Conservation (phyloP, 2,113 vertebrate species). For the Lasiurus borealis region DNA sequence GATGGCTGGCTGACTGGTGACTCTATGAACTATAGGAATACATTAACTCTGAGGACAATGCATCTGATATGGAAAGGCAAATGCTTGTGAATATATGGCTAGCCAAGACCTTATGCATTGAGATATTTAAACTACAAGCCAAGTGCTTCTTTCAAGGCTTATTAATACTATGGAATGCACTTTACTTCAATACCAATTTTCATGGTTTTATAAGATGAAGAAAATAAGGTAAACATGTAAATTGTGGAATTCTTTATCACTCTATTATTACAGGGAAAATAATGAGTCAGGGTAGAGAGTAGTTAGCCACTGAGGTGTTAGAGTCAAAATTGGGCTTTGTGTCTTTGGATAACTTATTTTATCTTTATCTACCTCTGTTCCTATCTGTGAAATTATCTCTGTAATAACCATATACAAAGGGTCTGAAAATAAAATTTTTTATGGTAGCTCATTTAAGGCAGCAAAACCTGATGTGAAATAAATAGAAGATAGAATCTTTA, state of each 20-base stretch:
- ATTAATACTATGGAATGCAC: background rate
- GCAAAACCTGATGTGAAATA: background rate
- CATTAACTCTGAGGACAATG: background rate
- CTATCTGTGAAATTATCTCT: background rate
- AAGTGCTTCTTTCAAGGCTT: background rate
- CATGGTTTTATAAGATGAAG: background rate
- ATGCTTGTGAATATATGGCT: background rate
- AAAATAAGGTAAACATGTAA: background rate
- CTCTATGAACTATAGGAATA: background rate
- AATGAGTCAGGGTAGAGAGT: background rate
- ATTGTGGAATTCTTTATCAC: background rate
- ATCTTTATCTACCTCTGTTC: slow-evolving; percentile 4
- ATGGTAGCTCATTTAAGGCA: background rate
- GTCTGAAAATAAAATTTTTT: background rate
- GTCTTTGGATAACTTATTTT: slow-evolving; percentile 24
- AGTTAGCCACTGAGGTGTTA: background rate
- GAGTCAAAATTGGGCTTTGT: background rate
- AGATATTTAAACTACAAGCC: background rate
- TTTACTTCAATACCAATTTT: background rate
- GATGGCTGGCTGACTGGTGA: background rate
- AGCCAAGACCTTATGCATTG: background rate
- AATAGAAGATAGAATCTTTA: slow-evolving; percentile 1
- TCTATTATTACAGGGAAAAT: background rate
- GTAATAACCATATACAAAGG: slow-evolving; percentile 18
- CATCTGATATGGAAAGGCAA: background rate